Percentiles rank a stretch among this genome's conserved stretches.
These are phyloP conservation scores for Drosophila buzzatii DNA, from an alignment of 2,888 invertebrate genomes.

Conservation along the genomic window DNA sequence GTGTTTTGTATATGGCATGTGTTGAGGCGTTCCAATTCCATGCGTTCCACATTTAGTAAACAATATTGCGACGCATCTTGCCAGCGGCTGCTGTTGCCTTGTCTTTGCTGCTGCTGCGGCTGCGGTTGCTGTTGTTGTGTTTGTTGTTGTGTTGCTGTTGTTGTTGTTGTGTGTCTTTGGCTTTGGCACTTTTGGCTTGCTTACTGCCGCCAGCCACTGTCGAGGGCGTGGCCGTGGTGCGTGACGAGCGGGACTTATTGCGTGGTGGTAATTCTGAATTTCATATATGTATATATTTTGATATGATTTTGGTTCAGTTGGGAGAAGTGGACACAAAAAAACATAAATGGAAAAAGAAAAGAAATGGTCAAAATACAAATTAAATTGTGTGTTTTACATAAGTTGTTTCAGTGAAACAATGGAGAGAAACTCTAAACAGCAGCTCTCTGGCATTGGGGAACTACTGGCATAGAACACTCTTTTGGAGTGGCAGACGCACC, in stretches of 20 bases:
- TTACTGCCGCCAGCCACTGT: conserved; percentile 58
- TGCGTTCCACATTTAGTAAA: conserved; percentile 66
- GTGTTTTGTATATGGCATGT: conserved; percentile 32
- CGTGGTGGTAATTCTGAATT: conserved; percentile 80
- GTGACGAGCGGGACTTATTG: conserved; percentile 83
- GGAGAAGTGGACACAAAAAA: conserved; percentile 19
- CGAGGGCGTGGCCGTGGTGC: conserved; percentile 65
- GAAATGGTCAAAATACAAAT: conserved; percentile 59
- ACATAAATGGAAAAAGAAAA: conserved; percentile 41
- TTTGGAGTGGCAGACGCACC: conserved; percentile 85
- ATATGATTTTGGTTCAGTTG: conserved; percentile 23
- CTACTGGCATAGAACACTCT: conserved; percentile 19
- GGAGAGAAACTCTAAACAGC: conserved; percentile 22
- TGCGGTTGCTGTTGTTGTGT: conserved; percentile 49
- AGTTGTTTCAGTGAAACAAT: conserved; percentile 15
- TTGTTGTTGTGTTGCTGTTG: conserved; percentile 31
- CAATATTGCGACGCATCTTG: conserved; percentile 80
- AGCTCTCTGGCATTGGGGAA: conserved; percentile 12
- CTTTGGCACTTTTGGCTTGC: conserved; percentile 73
- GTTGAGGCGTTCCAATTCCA: conserved; percentile 36
- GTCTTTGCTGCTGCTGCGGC: conserved; percentile 78
- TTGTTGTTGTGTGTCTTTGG: conserved; percentile 70
- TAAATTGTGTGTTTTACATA: conserved; percentile 38
- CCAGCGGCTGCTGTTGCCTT: conserved; percentile 48
- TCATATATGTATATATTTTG: conserved; percentile 18